A percentile compares a stretch with the other conserved stretches of the same genome.
These are phyloP conservation scores for Squalus acanthias DNA, from an alignment of 2,797 vertebrate species.

Conservation along the genomic window DNA sequence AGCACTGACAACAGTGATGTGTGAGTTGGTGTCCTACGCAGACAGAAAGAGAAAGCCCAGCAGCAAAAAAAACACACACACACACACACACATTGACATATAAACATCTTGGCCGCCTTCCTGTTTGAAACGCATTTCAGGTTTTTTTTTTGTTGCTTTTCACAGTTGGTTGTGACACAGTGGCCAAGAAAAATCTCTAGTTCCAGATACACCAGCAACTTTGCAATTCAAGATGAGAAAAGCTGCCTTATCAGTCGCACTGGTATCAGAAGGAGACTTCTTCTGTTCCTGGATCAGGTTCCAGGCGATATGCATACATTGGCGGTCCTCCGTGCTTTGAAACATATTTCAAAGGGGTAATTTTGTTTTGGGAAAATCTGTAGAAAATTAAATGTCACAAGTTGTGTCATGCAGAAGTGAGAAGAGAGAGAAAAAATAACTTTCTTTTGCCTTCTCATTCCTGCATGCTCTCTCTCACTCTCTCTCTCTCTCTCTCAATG, in stretches of 20 bases:
- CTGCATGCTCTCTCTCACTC: not conserved
- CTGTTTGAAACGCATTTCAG: not conserved
- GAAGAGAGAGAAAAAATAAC: not conserved
- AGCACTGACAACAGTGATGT: not conserved
- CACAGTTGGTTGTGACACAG: not conserved
- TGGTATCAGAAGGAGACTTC: not conserved
- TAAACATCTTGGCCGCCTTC: not conserved
- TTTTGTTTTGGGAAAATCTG: not conserved
- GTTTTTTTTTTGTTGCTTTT: not conserved
- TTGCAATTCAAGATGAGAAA: not conserved
- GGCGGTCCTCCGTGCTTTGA: not conserved
- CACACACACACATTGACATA: not conserved
- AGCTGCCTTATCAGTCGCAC: not conserved
- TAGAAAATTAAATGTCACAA: not conserved
- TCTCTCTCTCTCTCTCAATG: not conserved
- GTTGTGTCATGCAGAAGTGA: not conserved
- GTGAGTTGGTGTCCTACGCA: not conserved
- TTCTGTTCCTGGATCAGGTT: not conserved
- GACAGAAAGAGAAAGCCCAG: too few relatives aligned
- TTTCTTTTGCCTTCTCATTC: not conserved
- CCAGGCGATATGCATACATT: not conserved
- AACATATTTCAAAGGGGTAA: not conserved
- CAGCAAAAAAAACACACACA: not conserved
- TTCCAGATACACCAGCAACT: not conserved
- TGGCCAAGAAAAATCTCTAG: not conserved